Conservation (phyloP, 2,113 vertebrate genomes). For the Solenodon paradoxus region DNA sequence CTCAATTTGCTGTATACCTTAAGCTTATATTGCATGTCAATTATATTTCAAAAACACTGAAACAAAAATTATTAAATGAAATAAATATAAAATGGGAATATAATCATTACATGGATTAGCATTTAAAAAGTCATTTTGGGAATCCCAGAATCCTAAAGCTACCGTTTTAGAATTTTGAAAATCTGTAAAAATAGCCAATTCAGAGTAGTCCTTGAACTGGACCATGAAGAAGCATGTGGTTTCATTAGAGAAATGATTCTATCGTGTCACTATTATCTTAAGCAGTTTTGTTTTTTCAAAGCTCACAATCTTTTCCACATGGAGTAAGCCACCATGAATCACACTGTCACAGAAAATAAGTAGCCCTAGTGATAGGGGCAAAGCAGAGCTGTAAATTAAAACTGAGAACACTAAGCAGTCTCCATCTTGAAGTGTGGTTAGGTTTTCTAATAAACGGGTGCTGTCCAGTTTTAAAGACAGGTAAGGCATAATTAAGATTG, state of each 20-base stretch:
- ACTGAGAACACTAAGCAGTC: neutral
- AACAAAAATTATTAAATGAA: neutral
- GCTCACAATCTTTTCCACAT: neutral
- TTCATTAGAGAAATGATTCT: neutral
- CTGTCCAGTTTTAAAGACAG: neutral
- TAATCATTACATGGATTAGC: neutral
- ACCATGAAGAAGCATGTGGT: neutral
- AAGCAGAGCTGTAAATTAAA: constrained; percentile 9
- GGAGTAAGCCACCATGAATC: constrained; percentile 9
- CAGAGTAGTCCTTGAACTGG: neutral
- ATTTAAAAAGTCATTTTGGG: neutral
- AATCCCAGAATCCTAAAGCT: neutral
- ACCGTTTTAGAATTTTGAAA: neutral
- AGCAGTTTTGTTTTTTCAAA: neutral
- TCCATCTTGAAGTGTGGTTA: no score
- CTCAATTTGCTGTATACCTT: neutral
- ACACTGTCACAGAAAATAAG: neutral
- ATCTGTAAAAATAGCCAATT: neutral
- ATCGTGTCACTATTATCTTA: neutral
- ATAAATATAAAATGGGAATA: neutral
- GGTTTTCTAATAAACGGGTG: constrained; percentile 23
- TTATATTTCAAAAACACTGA: neutral
- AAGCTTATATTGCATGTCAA: neutral
- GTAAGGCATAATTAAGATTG: constrained; percentile 6
- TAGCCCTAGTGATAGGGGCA: neutral